phyloP scores from a whole-genome alignment of 2,113 vertebrate species.

The Felis catus region DNA sequence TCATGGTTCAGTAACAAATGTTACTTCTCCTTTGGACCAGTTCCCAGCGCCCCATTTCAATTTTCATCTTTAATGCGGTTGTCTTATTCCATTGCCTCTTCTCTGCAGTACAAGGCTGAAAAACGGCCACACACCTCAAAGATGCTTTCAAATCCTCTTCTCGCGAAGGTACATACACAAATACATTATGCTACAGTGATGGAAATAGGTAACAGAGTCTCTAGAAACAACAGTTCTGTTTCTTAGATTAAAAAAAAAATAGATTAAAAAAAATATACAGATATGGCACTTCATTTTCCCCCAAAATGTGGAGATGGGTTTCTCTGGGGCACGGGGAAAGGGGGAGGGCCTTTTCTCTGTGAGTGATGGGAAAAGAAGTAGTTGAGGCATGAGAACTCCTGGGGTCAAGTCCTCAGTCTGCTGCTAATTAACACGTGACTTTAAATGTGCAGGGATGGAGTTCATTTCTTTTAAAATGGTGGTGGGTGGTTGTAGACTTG shows the following conservation, averaged over 20 bases:
- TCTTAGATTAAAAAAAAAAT: neutral
- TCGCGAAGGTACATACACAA: neutral
- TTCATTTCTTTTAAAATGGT: neutral
- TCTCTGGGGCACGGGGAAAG: accelerated
- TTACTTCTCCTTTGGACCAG: neutral
- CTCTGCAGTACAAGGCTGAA: neutral
- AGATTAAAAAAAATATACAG: neutral
- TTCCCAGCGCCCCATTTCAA: conserved; percentile 47
- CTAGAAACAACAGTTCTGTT: neutral
- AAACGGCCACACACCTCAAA: neutral
- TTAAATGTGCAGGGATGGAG: neutral
- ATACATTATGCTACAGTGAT: neutral
- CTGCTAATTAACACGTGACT: neutral
- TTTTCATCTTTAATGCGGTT: conserved; percentile 45
- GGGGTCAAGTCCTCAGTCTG: neutral
- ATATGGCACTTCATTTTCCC: neutral
- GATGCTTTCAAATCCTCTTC: neutral
- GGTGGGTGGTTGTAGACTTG: neutral
- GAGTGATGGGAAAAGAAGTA: neutral
- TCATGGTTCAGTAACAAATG: neutral
- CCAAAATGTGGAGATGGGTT: neutral
- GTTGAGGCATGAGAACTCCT: accelerated
- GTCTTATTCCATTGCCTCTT: conserved; percentile 18
- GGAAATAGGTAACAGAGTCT: neutral
- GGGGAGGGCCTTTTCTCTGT: neutral